phyloP scores from a whole-genome alignment of 1,140 invertebrate genomes.

The Hetaerina americana region DNA sequence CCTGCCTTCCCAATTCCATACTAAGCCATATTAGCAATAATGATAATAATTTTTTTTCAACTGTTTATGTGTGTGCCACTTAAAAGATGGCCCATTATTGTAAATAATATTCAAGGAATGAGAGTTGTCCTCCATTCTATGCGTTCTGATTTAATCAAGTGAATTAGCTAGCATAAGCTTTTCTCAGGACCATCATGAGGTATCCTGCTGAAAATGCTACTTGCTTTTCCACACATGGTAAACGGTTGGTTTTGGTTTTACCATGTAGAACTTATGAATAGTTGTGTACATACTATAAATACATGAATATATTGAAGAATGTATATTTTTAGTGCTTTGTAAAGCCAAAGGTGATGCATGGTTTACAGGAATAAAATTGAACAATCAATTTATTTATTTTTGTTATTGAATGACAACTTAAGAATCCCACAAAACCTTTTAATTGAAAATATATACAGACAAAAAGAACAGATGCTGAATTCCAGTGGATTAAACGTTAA shows the following conservation, averaged over 20 bases:
- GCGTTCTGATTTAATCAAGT: neutral
- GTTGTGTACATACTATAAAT: neutral
- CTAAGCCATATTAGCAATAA: neutral
- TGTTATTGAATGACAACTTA: no score
- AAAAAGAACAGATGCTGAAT: no score
- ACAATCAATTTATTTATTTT: no score
- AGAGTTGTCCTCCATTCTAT: neutral
- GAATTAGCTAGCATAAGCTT: neutral
- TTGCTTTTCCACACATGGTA: neutral
- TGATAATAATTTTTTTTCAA: neutral
- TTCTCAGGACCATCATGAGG: neutral
- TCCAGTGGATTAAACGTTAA: no score
- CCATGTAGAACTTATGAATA: neutral
- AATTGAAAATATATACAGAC: no score
- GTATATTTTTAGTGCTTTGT: neutral
- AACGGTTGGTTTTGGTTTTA: neutral
- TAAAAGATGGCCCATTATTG: neutral
- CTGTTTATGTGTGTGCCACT: neutral
- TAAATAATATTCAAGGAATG: constrained; percentile 1
- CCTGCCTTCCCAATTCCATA: no score
- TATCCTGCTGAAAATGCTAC: neutral
- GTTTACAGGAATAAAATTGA: neutral
- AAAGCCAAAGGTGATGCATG: neutral
- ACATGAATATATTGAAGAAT: neutral
- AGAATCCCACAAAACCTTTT: no score